phyloP scores from a whole-genome alignment of 2,888 invertebrate species.

The Aphidoletes aphidimyza region DNA sequence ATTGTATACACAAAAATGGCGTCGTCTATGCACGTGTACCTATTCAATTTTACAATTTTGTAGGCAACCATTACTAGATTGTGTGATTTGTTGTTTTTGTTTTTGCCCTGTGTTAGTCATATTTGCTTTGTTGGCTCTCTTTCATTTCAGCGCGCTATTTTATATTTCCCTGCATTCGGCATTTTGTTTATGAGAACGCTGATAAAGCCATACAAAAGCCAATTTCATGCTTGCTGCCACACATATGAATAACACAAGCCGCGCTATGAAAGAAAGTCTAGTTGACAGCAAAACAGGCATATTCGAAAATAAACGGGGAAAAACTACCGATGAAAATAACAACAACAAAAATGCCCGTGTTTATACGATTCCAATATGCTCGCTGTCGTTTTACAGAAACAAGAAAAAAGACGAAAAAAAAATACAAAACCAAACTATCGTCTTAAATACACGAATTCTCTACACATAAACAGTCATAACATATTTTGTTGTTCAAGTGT shows the following conservation, averaged over 20 bases:
- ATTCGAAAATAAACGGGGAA: neutral
- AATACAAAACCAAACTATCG: neutral
- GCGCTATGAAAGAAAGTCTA: constrained; percentile 6
- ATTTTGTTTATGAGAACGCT: constrained; percentile 12
- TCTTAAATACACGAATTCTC: neutral
- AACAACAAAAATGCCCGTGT: neutral
- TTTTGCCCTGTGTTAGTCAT: neutral
- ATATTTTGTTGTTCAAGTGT: neutral
- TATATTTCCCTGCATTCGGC: neutral
- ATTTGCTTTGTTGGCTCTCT: neutral
- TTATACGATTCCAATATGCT: neutral
- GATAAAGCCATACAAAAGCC: constrained; percentile 33
- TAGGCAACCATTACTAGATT: neutral
- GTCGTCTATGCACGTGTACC: constrained; percentile 17
- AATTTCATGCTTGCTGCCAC: constrained; percentile 12
- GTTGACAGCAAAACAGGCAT: neutral
- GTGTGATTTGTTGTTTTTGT: neutral
- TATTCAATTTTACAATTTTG: constrained; percentile 15
- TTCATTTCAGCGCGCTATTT: no score
- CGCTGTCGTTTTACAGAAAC: no score
- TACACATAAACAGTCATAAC: constrained; percentile 2
- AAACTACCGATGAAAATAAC: neutral
- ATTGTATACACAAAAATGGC: neutral
- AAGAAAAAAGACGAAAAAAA: no score
- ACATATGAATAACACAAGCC: neutral